phyloP scores from a whole-genome alignment of 37 sponge, comb jelly and placozoan genomes.

The Aplysina aerophoba region DNA sequence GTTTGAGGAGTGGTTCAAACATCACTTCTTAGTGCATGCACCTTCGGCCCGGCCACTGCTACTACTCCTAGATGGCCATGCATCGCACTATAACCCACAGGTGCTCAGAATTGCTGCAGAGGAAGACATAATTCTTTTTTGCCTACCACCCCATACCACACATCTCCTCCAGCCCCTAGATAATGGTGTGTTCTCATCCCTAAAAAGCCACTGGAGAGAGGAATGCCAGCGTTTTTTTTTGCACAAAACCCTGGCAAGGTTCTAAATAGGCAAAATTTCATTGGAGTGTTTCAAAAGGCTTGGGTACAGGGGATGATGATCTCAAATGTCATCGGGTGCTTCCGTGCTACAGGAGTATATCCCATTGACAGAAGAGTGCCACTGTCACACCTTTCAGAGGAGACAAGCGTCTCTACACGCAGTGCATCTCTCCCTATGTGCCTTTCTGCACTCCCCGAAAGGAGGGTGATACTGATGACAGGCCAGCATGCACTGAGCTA shows the following conservation, averaged over 20 bases:
- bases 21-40: constrained; percentile 49
- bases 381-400: too few relatives aligned
- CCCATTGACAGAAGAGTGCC: too few relatives aligned
- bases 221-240: constrained; percentile 36
- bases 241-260: constrained; percentile 51
- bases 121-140: constrained; percentile 37
- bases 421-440: too few relatives aligned
- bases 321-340: too few relatives aligned
- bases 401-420: too few relatives aligned
- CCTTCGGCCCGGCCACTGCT: constrained; percentile 49
- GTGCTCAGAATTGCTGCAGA: constrained; percentile 51
- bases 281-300: constrained; percentile 23
- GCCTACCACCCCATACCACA: constrained; percentile 69
- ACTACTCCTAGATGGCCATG: constrained; percentile 74
- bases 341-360: too few relatives aligned
- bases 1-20: constrained; percentile 53
- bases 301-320: constrained; percentile 37
- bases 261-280: constrained; percentile 35
- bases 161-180: constrained; percentile 77
- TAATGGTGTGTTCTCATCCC: constrained; percentile 47
- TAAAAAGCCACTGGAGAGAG: constrained; percentile 52
- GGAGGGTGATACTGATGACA: too few relatives aligned
- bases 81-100: constrained; percentile 55
- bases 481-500: too few relatives aligned
- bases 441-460: too few relatives aligned